Conservation (phyloP, 2,888 invertebrate species). For the Neria commutata region DNA sequence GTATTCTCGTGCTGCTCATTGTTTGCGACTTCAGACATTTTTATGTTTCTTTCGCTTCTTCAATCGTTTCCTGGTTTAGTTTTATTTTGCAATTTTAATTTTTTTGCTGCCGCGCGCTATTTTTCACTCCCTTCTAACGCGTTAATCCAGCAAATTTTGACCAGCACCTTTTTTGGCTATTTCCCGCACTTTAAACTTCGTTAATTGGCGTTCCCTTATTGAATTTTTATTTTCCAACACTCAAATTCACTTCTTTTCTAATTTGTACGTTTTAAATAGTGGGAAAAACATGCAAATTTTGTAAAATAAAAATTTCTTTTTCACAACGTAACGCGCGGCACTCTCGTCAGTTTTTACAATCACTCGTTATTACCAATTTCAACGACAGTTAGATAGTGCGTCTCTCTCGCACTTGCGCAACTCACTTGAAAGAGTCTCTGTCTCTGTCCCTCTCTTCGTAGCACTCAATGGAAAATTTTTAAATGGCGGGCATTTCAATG, state of each 20-base stretch:
- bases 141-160: slow-evolving; percentile 37
- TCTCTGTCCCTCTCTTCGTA: no score
- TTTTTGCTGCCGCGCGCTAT: slow-evolving; percentile 27
- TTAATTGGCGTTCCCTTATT: slow-evolving; percentile 7
- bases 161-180: slow-evolving; percentile 43
- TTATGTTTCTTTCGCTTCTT: slow-evolving; percentile 14
- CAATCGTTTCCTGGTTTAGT: slow-evolving; percentile 26
- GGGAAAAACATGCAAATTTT: slow-evolving; percentile 35
- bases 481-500: slow-evolving; percentile 35
- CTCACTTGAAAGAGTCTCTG: no score
- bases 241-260: slow-evolving; percentile 15
- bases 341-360: slow-evolving; percentile 23
- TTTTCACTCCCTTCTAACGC: slow-evolving; percentile 10
- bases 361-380: slow-evolving; percentile 22
- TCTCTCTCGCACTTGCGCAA: no score
- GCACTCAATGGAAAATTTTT: slow-evolving; percentile 34
- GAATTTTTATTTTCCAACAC: neutral
- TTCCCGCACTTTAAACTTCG: slow-evolving; percentile 21
- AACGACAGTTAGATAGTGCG: neutral
- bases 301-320: slow-evolving; percentile 27
- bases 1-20: slow-evolving; percentile 38
- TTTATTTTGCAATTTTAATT: slow-evolving; percentile 27
- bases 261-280: slow-evolving; percentile 18
- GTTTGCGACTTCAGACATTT: slow-evolving; percentile 49
- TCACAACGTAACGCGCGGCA: no score